phyloP scores from a whole-genome alignment of 2,797 vertebrate species.

The Sebastes cheni region DNA sequence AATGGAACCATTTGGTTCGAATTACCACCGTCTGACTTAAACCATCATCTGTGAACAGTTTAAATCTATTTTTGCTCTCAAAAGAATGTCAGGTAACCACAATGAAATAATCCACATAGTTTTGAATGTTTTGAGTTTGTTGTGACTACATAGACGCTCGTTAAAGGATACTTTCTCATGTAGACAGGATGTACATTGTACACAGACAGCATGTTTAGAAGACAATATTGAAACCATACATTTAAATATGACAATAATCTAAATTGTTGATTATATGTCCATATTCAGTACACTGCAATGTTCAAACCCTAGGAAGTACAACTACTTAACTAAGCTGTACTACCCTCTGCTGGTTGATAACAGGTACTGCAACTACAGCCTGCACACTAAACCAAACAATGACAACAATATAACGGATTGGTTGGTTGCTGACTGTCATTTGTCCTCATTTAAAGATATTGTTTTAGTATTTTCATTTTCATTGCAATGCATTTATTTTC shows the following conservation, averaged over 20 bases:
- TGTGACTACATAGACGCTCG: not conserved
- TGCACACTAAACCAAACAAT: not conserved
- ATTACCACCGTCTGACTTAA: not conserved
- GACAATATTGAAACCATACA: not conserved
- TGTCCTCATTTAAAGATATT: not conserved
- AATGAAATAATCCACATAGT: conserved; percentile 2
- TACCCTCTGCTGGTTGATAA: conserved; percentile 65
- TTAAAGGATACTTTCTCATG: not conserved
- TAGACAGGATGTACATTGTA: not conserved
- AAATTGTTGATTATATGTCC: not conserved
- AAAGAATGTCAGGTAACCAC: conserved; percentile 15
- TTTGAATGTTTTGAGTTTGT: not conserved
- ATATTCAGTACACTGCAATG: not conserved
- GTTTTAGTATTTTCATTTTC: not conserved
- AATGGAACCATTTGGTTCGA: not conserved
- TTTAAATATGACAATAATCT: not conserved
- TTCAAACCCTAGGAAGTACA: not conserved
- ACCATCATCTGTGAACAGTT: conserved; percentile 6
- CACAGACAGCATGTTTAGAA: not conserved
- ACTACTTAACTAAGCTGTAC: conserved; percentile 48
- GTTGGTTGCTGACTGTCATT: not conserved
- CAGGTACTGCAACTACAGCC: conserved; percentile 1
- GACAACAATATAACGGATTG: not conserved
- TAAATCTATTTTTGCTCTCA: conserved; percentile 9
- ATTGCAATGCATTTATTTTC: not conserved